Base-by-base conservation (phyloP, 2,888 invertebrate genomes). In the Fragum sueziense region DNA sequence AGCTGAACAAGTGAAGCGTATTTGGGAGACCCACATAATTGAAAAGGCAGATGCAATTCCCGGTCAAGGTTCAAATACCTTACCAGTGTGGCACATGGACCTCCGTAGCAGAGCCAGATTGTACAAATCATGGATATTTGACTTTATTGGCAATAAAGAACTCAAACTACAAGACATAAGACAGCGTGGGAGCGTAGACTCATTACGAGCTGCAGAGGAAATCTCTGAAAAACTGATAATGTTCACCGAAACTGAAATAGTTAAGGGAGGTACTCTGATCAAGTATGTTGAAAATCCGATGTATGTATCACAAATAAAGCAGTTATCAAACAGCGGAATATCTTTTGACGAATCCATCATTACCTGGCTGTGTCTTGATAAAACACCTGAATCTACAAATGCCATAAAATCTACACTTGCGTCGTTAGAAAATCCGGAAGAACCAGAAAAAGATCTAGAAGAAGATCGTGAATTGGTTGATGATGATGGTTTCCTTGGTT, bases 41-140 rank as follows among this genome's bases (percentile, higher is more conserved):
- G 67, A 73, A 11, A 73, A 76, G 22, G 59, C 74, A n/a, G 31
- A 65, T 1, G 31, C 51, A 6, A 68, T 85, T 27, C 52, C 71
- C 27, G 31, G 59, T 3, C 76, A 79, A 33, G 25, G 25, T 9
- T 47, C 25, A 20, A 14, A n/a, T 20, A n/a, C 74, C 14, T 61
- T 6, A 9, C 27, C 76, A 22, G 52, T 79, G 20, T 79, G 76
- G 76, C 52, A 59, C 2, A 29, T 79, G 25, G 54, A 71, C 52
- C 67, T 79, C 0, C 31, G 37, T 25, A 52, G 37, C n/a, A 75
- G 82, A 41, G 85, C 80, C 20, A 47, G 69, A 27, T 34, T 85
- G 27, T 85, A 85, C 74, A 83, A 81, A 69, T 27, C 70, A 20
- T 80, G 80, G 82, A 7, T 82, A 17, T n/a, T 20, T 4, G 80